These are phyloP conservation scores for Gonatopus flavifemur DNA, from an alignment of 1,140 invertebrate species.

Conservation along the genomic window DNA sequence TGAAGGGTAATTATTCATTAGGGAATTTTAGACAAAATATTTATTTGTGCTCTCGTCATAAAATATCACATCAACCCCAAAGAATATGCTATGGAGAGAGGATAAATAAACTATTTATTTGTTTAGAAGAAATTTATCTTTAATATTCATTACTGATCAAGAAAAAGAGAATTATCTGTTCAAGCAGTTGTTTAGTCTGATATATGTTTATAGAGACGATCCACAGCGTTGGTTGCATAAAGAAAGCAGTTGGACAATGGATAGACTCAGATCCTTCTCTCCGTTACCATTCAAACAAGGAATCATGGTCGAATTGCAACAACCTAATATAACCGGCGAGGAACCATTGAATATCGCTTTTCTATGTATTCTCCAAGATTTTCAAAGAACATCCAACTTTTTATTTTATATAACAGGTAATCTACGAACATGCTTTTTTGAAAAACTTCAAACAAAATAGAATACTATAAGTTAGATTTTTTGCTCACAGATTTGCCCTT, in stretches of 20 bases:
- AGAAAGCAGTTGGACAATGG: constrained; percentile 51
- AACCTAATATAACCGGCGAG: constrained; percentile 38
- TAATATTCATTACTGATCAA: neutral
- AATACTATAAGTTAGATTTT: constrained; percentile 18
- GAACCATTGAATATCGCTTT: constrained; percentile 31
- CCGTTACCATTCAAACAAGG: constrained; percentile 56
- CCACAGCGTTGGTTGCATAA: constrained; percentile 53
- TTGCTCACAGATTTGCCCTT: constrained; percentile 46
- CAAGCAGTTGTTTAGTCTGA: neutral
- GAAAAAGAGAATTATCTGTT: neutral
- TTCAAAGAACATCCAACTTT: constrained; percentile 53
- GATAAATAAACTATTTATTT: neutral
- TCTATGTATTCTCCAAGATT: constrained; percentile 55
- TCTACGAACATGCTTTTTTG: constrained; percentile 16
- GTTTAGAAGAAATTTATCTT: neutral
- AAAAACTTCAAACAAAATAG: constrained; percentile 17
- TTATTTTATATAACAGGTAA: constrained; percentile 50
- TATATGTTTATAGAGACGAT: constrained; percentile 40
- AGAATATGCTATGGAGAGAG: no score
- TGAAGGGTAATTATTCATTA: constrained; percentile 53
- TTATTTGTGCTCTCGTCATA: no score
- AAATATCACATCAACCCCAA: no score
- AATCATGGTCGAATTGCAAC: constrained; percentile 46
- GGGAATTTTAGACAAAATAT: no score
- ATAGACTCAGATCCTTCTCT: constrained; percentile 47